Evolutionary conservation across 2,113 vertebrate genomes (phyloP).

Genomic region (Colaptes auratus): DNA sequence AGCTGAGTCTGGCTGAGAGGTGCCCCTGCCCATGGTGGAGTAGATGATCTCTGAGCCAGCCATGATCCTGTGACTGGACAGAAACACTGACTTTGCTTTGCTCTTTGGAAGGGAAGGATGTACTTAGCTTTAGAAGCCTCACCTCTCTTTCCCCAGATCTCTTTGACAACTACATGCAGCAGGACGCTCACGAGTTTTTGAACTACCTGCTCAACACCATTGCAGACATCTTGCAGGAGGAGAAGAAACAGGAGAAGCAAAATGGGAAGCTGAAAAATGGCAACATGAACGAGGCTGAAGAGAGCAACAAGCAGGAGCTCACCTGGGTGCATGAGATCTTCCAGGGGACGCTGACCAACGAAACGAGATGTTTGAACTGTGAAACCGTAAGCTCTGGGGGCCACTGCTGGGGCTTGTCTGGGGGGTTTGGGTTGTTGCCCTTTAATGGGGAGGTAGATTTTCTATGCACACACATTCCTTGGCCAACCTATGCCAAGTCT

Average conservation of each 20-base stretch:
- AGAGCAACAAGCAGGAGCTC: conserved; percentile 89
- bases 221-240: conserved; percentile 96
- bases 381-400: conserved; percentile 86
- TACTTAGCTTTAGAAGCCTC: neutral
- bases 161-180: conserved; percentile 99
- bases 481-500: conserved; percentile 20
- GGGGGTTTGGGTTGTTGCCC: neutral
- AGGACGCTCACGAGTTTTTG: conserved; percentile 97
- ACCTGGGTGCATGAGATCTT: conserved; percentile 99
- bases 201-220: conserved; percentile 98
- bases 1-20: too few species aligned
- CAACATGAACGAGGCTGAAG: conserved; percentile 85
- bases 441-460: conserved; percentile 34
- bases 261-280: conserved; percentile 95
- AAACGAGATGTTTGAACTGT: conserved; percentile 98
- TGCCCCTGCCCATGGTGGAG: too few species aligned
- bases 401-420: neutral
- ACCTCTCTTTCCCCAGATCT: conserved; percentile 84
- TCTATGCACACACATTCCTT: conserved; percentile 6
- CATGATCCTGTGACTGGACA: neutral
- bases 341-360: conserved; percentile 98
- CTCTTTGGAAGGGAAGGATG: neutral
- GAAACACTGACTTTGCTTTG: neutral
- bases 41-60: too few species aligned
- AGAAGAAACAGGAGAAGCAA: conserved; percentile 96